phyloP scores from a whole-genome alignment of 2,113 vertebrate genomes.

The Percopsis transmontana region DNA sequence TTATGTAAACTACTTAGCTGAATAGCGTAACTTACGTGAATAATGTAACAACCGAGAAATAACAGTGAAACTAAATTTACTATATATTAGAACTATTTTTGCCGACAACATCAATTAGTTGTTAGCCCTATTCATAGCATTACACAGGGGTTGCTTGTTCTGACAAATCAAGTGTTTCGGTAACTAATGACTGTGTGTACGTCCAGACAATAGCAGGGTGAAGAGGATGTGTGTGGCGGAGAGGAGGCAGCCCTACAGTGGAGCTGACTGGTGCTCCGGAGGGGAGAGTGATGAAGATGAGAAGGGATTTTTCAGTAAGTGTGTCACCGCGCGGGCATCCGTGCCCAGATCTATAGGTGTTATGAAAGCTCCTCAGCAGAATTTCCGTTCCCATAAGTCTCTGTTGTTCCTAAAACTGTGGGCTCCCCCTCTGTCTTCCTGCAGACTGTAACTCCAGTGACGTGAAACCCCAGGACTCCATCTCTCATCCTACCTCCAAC shows the following conservation, averaged over 20 bases:
- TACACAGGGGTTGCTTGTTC: too few species aligned
- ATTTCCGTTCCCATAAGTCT: slow-evolving; percentile 34
- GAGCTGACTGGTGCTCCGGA: slow-evolving; percentile 84
- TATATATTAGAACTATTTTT: too few species aligned
- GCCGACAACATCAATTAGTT: too few species aligned
- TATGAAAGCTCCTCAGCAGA: slow-evolving; percentile 1
- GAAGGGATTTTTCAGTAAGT: slow-evolving; percentile 77
- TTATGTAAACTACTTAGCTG: too few species aligned
- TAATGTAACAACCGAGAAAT: too few species aligned
- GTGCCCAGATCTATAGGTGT: slow-evolving; percentile 37
- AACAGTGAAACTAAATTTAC: too few species aligned
- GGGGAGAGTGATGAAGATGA: slow-evolving; percentile 84
- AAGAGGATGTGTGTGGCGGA: slow-evolving; percentile 84
- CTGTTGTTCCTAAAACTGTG: slow-evolving; percentile 18
- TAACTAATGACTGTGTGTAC: neutral
- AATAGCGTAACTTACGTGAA: too few species aligned
- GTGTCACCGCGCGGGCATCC: slow-evolving; percentile 30
- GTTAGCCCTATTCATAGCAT: too few species aligned
- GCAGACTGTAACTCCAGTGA: slow-evolving; percentile 95
- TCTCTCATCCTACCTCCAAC: slow-evolving; percentile 88
- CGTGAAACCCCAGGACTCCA: slow-evolving; percentile 89
- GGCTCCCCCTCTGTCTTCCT: slow-evolving; percentile 21
- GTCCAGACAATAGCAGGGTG: slow-evolving; percentile 75
- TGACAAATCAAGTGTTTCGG: neutral
- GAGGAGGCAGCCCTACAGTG: slow-evolving; percentile 81